Conservation (phyloP, 2,888 invertebrate genomes). For the Molanna angustata region DNA sequence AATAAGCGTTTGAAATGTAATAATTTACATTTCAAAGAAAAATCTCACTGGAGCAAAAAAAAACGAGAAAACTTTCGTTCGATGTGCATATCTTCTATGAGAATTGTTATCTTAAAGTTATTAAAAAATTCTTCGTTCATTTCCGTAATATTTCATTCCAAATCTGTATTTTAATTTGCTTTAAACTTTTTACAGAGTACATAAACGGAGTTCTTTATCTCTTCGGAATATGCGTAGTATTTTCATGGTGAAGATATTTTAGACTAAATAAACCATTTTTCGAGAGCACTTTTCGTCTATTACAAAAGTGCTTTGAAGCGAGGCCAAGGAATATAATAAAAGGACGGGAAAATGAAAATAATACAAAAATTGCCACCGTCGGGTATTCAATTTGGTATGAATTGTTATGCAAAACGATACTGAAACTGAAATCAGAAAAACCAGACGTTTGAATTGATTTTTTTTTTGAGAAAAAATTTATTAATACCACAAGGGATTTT, state of each 20-base stretch:
- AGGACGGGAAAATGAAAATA: not conserved
- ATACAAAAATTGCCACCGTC: constrained; percentile 1
- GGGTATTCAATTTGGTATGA: constrained; percentile 19
- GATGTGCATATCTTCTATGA: too few relatives aligned
- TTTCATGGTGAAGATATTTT: not conserved
- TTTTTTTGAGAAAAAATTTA: too few relatives aligned
- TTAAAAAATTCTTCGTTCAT: too few relatives aligned
- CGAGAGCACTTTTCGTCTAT: not conserved
- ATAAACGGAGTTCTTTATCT: not conserved
- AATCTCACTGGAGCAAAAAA: too few relatives aligned
- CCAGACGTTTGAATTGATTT: too few relatives aligned
- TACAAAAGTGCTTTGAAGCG: constrained; percentile 1
- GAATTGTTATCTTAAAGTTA: too few relatives aligned
- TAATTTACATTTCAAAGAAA: too few relatives aligned
- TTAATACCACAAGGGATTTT: too few relatives aligned
- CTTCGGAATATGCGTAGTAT: not conserved
- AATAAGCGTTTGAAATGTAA: too few relatives aligned
- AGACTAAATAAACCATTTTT: constrained; percentile 11
- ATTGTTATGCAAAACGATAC: constrained; percentile 22
- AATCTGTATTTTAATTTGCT: constrained; percentile 1
- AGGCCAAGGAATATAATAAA: not conserved
- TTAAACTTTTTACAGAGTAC: not conserved
- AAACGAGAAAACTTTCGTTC: too few relatives aligned
- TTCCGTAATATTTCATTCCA: constrained; percentile 4
- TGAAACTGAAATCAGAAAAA: constrained; percentile 4